Conservation (phyloP, 2,888 invertebrate genomes). For the Drosophila eohydei region DNA sequence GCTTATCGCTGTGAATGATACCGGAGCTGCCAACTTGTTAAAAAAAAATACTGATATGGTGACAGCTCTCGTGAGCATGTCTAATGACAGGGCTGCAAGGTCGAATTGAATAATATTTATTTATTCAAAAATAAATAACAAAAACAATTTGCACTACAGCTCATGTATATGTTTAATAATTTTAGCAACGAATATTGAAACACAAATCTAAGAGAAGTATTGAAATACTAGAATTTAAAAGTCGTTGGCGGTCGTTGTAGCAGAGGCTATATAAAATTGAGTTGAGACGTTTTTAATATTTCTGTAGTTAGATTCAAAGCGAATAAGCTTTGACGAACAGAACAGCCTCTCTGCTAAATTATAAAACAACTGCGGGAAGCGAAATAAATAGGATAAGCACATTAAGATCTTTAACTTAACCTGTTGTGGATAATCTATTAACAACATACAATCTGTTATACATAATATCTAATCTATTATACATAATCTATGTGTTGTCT, state of each 20-base stretch:
- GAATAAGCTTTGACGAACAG: background rate
- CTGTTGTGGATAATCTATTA: background rate
- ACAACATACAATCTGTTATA: background rate
- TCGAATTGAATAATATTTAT: background rate
- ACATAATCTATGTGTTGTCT: background rate
- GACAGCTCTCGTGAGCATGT: background rate
- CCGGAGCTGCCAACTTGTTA: constrained; percentile 17
- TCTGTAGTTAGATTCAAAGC: background rate
- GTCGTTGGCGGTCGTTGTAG: background rate
- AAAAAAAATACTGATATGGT: background rate
- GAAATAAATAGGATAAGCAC: background rate
- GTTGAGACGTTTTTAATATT: background rate
- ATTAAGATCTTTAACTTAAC: background rate
- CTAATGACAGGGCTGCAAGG: background rate
- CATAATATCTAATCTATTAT: background rate
- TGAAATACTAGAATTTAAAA: background rate
- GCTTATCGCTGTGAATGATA: constrained; percentile 17
- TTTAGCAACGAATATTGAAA: background rate
- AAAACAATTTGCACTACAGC: background rate
- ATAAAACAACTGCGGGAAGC: background rate
- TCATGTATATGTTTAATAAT: background rate
- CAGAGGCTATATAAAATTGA: background rate
- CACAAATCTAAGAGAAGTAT: background rate
- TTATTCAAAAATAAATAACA: background rate
- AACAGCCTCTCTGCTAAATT: too few relatives aligned